Base-by-base conservation (phyloP, 2,113 vertebrate species). In the Irena cyanogastra region DNA sequence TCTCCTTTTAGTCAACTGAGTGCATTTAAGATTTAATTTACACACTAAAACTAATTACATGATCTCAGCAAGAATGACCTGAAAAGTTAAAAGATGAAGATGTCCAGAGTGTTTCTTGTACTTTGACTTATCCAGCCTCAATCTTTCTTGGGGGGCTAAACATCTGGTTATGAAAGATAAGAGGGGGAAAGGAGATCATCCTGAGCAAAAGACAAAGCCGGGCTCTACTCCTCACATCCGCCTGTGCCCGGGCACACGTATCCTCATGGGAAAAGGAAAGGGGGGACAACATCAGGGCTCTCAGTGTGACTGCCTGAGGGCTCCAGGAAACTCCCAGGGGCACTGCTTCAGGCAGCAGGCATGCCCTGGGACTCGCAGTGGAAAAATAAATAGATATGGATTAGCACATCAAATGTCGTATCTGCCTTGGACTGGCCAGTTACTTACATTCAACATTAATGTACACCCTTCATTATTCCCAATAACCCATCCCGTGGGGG, bases 1-100 rank as follows among this genome's bases (percentile, higher is more conserved):
- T 92, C 85, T 96, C 90, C 95, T 96, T 96, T 94, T 94, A 94
- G 95, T 95, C 84, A 86, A 97, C 89, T 35, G 97, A 98, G 97
- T 97, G 97, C 97, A 98, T 97, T 97, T 95, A 93, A 92, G 93
- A 93, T 91, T 94, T 91, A 97, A 96, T 95, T 97, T 97, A 98
- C 83, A 97, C 93, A 96, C 90, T 96, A 94, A 95, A 97, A 97
- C 92, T 96, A 97, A 96, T 93, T 93, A 94, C 77, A 83, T 90
- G 94, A 95, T 90, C 92, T 95, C 92, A 93, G 94, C 54, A 57
- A 97, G 94, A 94, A 86, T 61, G 66, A 95, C 93, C 94, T 87
- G 64, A 88, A 95, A 95, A 93, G 76, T 86, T 96, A 96, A 94
- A 96, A 95, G 93, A 88, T 78, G 68, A 96, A 91, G 59, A 94